A percentile compares a stretch with the other conserved stretches of the same genome.
These are phyloP conservation scores for Mallateleia sp. DNA, from an alignment of 2,888 invertebrate genomes.

Conservation along the genomic window DNA sequence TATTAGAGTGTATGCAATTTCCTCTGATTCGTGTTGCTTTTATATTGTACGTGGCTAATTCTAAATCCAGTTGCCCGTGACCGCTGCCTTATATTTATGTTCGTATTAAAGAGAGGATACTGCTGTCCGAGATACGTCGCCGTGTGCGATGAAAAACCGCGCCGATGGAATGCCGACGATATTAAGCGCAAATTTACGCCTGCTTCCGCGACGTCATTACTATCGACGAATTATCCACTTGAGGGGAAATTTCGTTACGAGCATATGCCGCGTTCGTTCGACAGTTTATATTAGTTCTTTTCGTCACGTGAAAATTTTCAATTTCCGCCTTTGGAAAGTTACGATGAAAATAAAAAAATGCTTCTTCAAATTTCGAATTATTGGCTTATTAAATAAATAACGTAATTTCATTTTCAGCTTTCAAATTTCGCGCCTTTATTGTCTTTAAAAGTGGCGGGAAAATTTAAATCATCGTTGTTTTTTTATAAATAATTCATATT, in stretches of 20 bases:
- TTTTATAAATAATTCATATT: too few species aligned
- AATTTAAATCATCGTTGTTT: too few species aligned
- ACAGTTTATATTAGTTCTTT: not conserved
- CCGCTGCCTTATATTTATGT: constrained; percentile 70
- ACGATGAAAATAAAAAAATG: not conserved
- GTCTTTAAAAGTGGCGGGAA: too few species aligned
- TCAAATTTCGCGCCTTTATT: not conserved
- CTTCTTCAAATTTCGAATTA: not conserved
- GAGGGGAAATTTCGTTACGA: constrained; percentile 7
- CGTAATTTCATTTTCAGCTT: not conserved
- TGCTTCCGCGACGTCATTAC: constrained; percentile 28
- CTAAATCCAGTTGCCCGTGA: constrained; percentile 72
- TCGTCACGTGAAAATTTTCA: not conserved
- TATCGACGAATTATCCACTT: constrained; percentile 15
- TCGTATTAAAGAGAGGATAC: constrained; percentile 58
- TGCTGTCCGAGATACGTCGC: constrained; percentile 56
- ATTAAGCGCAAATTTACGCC: constrained; percentile 49
- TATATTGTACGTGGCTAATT: constrained; percentile 59
- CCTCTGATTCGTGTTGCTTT: constrained; percentile 42
- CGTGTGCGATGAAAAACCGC: constrained; percentile 47
- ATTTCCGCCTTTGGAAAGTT: not conserved
- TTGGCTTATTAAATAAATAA: not conserved
- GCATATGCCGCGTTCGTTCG: not conserved
- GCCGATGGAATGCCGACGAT: constrained; percentile 52
- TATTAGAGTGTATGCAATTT: constrained; percentile 49